Evolutionary conservation across 2,113 vertebrate genomes (phyloP).

Genomic region (Microcebus ravelobensis): DNA sequence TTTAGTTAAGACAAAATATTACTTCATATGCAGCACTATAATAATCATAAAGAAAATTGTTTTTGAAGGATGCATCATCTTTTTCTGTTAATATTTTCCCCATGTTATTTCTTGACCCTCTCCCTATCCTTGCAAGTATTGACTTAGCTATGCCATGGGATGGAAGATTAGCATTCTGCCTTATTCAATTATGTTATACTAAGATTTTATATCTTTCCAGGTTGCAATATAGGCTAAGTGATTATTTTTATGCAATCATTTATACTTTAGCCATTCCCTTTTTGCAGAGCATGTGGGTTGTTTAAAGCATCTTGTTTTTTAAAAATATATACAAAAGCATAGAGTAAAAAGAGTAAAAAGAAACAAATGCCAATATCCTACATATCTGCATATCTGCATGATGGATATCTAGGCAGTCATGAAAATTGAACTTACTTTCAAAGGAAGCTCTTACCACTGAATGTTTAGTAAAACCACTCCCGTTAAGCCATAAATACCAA

Average conservation of each 20-base stretch:
- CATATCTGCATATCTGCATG: no score
- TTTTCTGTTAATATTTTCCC: no score
- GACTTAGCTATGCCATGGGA: not conserved
- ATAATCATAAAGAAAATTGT: no score
- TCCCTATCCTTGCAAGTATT: not conserved
- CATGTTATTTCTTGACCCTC: no score
- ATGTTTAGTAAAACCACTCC: no score
- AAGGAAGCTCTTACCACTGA: no score
- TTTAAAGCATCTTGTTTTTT: not conserved
- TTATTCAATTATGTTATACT: not conserved
- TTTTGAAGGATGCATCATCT: no score
- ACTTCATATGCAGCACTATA: no score
- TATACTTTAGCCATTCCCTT: not conserved
- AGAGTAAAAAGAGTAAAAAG: not conserved
- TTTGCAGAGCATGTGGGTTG: not conserved
- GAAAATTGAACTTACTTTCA: no score
- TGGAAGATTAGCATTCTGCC: not conserved
- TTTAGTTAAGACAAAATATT: conserved; percentile 3
- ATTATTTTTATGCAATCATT: not conserved
- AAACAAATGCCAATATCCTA: no score
- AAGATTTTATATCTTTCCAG: not conserved
- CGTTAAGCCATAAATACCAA: no score
- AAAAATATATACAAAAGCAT: not conserved
- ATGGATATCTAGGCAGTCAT: no score
- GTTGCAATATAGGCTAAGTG: not conserved